Base-by-base conservation (phyloP, 2,888 invertebrate genomes). In the Geophilus truncorum region DNA sequence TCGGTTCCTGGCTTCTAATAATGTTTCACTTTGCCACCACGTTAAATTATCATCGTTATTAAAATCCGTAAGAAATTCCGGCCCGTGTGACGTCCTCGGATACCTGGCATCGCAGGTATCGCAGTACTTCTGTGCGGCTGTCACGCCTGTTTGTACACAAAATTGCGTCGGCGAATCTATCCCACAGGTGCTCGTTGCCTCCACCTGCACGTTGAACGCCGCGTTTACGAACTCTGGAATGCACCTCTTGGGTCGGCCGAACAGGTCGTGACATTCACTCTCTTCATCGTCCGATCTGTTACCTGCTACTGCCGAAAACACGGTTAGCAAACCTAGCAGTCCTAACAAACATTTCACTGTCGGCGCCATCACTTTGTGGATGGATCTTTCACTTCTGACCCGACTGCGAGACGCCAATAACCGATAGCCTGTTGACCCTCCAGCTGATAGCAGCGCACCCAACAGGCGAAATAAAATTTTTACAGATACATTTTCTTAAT, bases 1-100 rank as follows among this genome's bases (percentile, higher is more conserved):
- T 86, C 96, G 95, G 81, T 97, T 92, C 30, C 93, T 94, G 7
- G 70, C 70, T 85, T 98, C 96, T 85, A 91, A 91, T 96, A 99
- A 97, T 1, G 99, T 98, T 87, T 98, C 97, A 0, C 97, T 97
- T 87, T 97, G 97, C 97, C 97, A 97, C 95, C 96, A 97, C 0
- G 97, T 96, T 83, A 93, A 93, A 86, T 94, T 94, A 84, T 94
- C 93, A 82, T 93, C 92, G 86, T 94, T 94, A 86, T 97, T 95
- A 85, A 94, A 90, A 87, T 99, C 98, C 2, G 98, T 98, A 84
- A 98, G 90, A 87, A 91, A 95, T 79, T 90, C 88, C 18, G 94
- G 89, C 76, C 92, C 90, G 86, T 94, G 94, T 82, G 92, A 90
- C 30, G 90, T 89, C 51, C 87, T 86, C 0, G 89, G 89, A 7